phyloP scores from a whole-genome alignment of 2,888 invertebrate genomes.

The Blera fallax region DNA sequence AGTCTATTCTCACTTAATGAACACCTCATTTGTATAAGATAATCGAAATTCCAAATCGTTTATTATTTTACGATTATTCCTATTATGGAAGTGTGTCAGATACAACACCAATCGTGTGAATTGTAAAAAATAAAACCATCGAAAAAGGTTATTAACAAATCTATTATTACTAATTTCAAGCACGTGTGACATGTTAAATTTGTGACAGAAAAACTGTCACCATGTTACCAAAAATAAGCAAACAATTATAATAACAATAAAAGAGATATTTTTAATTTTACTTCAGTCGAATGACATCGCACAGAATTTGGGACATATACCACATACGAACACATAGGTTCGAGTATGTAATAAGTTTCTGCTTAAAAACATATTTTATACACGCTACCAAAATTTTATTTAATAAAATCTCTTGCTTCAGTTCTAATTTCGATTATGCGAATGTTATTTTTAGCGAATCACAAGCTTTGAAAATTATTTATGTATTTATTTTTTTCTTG shows the following conservation, averaged over 20 bases:
- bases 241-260: not conserved
- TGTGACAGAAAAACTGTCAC: not conserved
- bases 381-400: not conserved
- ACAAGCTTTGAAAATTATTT: conserved; percentile 18
- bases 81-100: not conserved
- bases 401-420: not conserved
- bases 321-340: not conserved
- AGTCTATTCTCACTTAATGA: no score
- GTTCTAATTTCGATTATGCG: conserved; percentile 9
- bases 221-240: not conserved
- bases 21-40: not conserved
- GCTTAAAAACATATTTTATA: not conserved
- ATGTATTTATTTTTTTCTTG: conserved; percentile 6
- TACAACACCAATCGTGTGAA: not conserved
- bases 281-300: not conserved
- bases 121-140: not conserved
- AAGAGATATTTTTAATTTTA: not conserved
- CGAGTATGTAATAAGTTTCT: not conserved
- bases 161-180: not conserved
- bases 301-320: not conserved
- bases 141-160: not conserved
- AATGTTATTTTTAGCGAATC: conserved; percentile 43
- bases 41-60: not conserved
- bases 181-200: not conserved
- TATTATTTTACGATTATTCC: not conserved